These are phyloP conservation scores for Silurus aristotelis DNA, from an alignment of 2,797 vertebrate genomes.

Conservation along the genomic window DNA sequence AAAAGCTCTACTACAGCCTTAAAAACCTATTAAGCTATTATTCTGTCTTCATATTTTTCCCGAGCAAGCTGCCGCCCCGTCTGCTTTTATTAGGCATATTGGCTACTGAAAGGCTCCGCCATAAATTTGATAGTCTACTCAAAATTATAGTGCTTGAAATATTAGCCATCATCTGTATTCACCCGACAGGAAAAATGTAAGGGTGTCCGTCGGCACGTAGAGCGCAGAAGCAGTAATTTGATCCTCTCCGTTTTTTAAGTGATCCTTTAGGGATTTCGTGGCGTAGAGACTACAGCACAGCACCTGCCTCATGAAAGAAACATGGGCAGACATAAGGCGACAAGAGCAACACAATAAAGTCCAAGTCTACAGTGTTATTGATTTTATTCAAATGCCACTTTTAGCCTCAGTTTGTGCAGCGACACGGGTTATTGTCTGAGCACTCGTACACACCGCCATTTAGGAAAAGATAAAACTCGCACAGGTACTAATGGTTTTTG, in stretches of 20 bases:
- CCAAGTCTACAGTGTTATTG: conserved; percentile 76
- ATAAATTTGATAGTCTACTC: conserved; percentile 56
- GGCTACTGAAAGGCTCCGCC: conserved; percentile 35
- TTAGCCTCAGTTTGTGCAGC: conserved; percentile 50
- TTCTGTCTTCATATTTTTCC: conserved; percentile 35
- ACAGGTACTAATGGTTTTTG: conserved; percentile 20
- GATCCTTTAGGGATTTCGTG: conserved; percentile 71
- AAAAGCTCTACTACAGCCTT: conserved; percentile 38
- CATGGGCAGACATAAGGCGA: conserved; percentile 73
- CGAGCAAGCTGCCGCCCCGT: conserved; percentile 15
- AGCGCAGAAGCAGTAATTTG: conserved; percentile 59
- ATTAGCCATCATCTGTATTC: conserved; percentile 41
- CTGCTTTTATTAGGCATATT: conserved; percentile 47
- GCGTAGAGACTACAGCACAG: conserved; percentile 63
- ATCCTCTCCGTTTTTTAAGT: conserved; percentile 74
- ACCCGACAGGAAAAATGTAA: conserved; percentile 47
- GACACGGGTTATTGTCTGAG: conserved; percentile 47
- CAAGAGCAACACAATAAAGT: conserved; percentile 74
- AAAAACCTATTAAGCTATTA: conserved; percentile 26
- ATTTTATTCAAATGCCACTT: conserved; percentile 75
- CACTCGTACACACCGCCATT: conserved; percentile 28
- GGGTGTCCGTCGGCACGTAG: conserved; percentile 43
- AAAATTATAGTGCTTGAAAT: conserved; percentile 54
- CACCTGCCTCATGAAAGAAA: conserved; percentile 79
- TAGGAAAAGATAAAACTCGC: conserved; percentile 14